Evolutionary conservation across 30 jellyfish, hydroid and myxozoan species (phyloP).

Genomic region (Aurelia coerulea): DNA sequence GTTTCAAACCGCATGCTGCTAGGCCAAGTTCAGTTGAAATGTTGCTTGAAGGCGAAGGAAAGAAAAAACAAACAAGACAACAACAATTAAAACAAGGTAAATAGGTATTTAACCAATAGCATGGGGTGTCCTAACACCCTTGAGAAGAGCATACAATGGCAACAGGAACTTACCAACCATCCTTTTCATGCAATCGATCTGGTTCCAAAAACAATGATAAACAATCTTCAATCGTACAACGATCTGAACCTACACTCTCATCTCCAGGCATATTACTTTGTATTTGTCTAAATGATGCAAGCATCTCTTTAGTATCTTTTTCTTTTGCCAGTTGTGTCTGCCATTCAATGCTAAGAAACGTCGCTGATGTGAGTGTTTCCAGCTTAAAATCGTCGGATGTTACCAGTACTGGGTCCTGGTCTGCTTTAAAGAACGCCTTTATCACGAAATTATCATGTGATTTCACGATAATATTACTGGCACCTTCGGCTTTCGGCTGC

Average conservation of each 20-base stretch:
- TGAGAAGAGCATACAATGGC: too few relatives aligned
- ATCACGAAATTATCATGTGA: slow-evolving; percentile 38
- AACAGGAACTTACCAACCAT: slow-evolving; percentile 79
- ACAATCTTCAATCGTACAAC: slow-evolving; percentile 78
- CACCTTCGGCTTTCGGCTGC: slow-evolving; percentile 51
- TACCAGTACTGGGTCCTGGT: slow-evolving; percentile 59
- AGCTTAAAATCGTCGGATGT: slow-evolving; percentile 61
- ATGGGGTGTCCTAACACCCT: too few relatives aligned
- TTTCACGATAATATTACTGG: slow-evolving; percentile 19
- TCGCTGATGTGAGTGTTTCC: slow-evolving; percentile 56
- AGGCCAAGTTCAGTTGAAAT: too few relatives aligned
- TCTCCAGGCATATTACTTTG: slow-evolving; percentile 23
- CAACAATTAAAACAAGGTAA: too few relatives aligned
- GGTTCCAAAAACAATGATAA: slow-evolving; percentile 92
- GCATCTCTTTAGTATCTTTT: slow-evolving; percentile 47
- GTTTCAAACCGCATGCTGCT: not conserved
- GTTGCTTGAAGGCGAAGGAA: not conserved
- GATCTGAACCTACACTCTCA: slow-evolving; percentile 45
- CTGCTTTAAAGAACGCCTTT: slow-evolving; percentile 69
- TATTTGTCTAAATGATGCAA: slow-evolving; percentile 35
- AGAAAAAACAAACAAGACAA: not conserved
- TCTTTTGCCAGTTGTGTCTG: slow-evolving; percentile 50
- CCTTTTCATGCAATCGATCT: slow-evolving; percentile 81
- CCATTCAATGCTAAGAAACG: slow-evolving; percentile 80
- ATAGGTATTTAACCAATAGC: too few relatives aligned